Base-by-base conservation (phyloP, 2,888 invertebrate genomes). In the Neoitamus cyanurus region DNA sequence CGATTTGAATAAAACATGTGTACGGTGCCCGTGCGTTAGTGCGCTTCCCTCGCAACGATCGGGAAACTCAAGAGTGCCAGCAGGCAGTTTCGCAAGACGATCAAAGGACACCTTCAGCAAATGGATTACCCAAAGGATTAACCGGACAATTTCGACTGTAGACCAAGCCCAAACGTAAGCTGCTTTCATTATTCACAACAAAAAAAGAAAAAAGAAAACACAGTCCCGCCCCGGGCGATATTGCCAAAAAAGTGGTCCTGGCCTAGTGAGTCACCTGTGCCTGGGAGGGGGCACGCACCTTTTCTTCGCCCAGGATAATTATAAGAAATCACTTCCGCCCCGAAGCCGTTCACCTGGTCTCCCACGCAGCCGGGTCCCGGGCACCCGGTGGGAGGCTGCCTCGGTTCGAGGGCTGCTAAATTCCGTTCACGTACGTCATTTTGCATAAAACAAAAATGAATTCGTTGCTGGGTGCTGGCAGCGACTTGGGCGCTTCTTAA, bases 371-470 rank as follows among this genome's bases (percentile, higher is more conserved):
- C 11, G 42, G 75, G 42, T 3, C 42, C 34, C 20, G 36, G 37
- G 20, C 75, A 25, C 37, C 75, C n/a, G 5, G 1, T 34, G 31
- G 72, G 72, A 7, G 28, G 28, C 20, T 15, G 37, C 5, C 2
- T 37, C 37, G 31, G 9, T 58, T 80, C 20, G 30, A 80, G 34
- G n/a, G 31, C 78, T 80, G 34, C 34, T 80, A 48, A 80, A 80
- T 80, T 80, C 78, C 13, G 20, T 80, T 80, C 78, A 80, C 78
- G 78, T 80, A 58, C 78, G 78, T 80, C 78, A 80, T 80, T 80
- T 80, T 58, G 78, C 78, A 80, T 80, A 80, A 80, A 80, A 80
- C 30, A 58, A 80, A 42, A 80, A 80, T 80, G 78, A 80, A 80
- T 80, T 80, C 34, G 75, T 78, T 9, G 20, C 7, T 58, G 20